A percentile compares a stretch with the other conserved stretches of the same genome.
Conservation (phyloP, 2,797 vertebrate species). For the Meda fulgida region DNA sequence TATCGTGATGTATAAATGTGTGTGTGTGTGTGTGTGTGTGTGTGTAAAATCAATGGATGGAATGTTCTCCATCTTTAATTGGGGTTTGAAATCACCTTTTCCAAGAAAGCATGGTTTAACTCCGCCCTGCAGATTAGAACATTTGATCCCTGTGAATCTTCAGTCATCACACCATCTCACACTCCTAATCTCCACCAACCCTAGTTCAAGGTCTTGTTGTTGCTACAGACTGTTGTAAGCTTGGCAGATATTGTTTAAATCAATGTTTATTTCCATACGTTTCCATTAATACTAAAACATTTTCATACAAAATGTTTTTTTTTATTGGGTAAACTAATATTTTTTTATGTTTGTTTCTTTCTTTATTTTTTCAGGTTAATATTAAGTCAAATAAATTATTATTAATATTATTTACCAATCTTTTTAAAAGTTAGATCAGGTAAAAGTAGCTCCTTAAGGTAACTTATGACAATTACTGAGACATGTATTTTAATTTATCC, state of each 20-base stretch:
- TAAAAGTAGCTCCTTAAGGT: not conserved
- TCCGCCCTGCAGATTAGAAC: slow-evolving; percentile 15
- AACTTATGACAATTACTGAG: no score
- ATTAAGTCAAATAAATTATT: not conserved
- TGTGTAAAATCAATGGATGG: not conserved
- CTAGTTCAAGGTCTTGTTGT: slow-evolving; percentile 58
- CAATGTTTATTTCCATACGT: slow-evolving; percentile 29
- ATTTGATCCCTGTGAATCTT: slow-evolving; percentile 43
- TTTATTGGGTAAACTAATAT: not conserved
- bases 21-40: not conserved
- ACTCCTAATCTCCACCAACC: slow-evolving; percentile 66
- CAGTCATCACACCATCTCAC: slow-evolving; percentile 52
- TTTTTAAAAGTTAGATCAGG: not conserved
- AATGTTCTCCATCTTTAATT: slow-evolving; percentile 6
- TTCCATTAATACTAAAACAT: not conserved
- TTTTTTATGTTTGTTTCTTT: not conserved
- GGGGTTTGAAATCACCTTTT: slow-evolving; percentile 21
- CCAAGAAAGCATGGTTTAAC: slow-evolving; percentile 12
- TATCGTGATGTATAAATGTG: not conserved
- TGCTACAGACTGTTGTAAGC: slow-evolving; percentile 53
- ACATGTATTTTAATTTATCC: not conserved
- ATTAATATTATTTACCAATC: not conserved
- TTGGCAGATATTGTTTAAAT: slow-evolving; percentile 40
- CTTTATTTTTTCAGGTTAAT: not conserved
- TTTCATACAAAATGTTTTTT: not conserved